These are phyloP conservation scores for Bubo bubo DNA, from an alignment of 2,113 vertebrate species.

Conservation along the genomic window DNA sequence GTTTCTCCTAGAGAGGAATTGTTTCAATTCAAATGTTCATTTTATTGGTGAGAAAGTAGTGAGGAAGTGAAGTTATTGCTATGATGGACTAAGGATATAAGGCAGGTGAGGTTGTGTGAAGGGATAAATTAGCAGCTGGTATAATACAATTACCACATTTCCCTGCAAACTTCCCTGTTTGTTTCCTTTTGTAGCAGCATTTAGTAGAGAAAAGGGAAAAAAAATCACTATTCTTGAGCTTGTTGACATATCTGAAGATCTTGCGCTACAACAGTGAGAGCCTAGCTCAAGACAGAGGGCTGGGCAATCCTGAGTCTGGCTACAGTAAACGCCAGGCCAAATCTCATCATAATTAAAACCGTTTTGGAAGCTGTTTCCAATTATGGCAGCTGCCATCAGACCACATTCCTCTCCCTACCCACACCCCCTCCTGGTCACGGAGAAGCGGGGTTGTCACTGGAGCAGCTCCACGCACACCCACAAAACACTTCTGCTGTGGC, in stretches of 20 bases:
- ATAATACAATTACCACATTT: background rate
- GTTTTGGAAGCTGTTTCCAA: slow-evolving; percentile 25
- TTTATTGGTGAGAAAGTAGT: background rate
- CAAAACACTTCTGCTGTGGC: background rate
- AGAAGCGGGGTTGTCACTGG: background rate
- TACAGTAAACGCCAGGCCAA: background rate
- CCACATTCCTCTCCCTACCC: background rate
- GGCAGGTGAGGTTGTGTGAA: background rate
- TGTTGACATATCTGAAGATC: background rate
- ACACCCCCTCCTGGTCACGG: background rate
- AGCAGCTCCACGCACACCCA: background rate
- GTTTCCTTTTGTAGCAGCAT: background rate
- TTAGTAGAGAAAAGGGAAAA: background rate
- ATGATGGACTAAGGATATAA: background rate
- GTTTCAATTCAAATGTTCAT: background rate
- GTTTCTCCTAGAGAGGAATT: background rate
- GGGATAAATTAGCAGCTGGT: background rate
- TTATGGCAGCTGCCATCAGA: background rate
- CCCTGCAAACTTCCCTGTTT: background rate
- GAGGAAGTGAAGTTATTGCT: background rate
- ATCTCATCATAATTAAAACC: slow-evolving; percentile 35
- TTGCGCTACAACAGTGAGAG: background rate
- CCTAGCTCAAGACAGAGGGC: background rate
- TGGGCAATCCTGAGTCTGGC: background rate
- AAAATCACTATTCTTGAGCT: background rate